Percentiles rank a stretch among this genome's conserved stretches.
These are phyloP conservation scores for Palythoa heliodiscus DNA, from an alignment of 92 coral and sea anemone genomes.

Conservation along the genomic window DNA sequence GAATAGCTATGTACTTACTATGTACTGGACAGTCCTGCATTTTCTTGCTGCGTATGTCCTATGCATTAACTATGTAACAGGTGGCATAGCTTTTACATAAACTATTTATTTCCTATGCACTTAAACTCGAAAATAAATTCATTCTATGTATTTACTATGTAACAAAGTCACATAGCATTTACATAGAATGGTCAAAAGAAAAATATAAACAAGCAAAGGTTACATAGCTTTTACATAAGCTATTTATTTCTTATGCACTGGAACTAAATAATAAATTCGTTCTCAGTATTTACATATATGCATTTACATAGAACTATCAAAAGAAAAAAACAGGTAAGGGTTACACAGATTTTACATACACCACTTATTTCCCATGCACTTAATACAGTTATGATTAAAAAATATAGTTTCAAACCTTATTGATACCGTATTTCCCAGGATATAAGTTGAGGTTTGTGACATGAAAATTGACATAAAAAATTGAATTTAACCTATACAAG, in stretches of 20 bases:
- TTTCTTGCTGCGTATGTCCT: neutral
- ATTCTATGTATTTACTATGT: neutral
- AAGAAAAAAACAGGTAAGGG: too few species aligned
- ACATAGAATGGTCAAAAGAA: neutral
- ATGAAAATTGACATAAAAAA: too few species aligned
- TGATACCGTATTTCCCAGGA: too few species aligned
- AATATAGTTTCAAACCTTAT: too few species aligned
- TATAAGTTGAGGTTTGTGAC: too few species aligned
- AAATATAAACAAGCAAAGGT: neutral
- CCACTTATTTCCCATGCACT: too few species aligned
- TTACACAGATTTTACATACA: too few species aligned
- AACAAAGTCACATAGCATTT: neutral
- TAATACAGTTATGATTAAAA: too few species aligned
- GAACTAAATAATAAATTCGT: conserved; percentile 1
- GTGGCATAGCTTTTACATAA: neutral
- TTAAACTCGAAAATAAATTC: neutral
- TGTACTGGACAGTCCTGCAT: neutral
- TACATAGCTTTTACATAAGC: neutral
- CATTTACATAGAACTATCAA: neutral
- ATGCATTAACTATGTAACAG: neutral
- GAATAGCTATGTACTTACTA: neutral
- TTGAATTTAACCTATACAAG: too few species aligned
- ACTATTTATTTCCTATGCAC: neutral
- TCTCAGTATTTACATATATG: conserved; percentile 7
- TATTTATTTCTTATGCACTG: conserved; percentile 15